Evolutionary conservation across 35 echinoderm and acorn worm genomes (phyloP).

Genomic region (Stichopus chloronotus): DNA sequence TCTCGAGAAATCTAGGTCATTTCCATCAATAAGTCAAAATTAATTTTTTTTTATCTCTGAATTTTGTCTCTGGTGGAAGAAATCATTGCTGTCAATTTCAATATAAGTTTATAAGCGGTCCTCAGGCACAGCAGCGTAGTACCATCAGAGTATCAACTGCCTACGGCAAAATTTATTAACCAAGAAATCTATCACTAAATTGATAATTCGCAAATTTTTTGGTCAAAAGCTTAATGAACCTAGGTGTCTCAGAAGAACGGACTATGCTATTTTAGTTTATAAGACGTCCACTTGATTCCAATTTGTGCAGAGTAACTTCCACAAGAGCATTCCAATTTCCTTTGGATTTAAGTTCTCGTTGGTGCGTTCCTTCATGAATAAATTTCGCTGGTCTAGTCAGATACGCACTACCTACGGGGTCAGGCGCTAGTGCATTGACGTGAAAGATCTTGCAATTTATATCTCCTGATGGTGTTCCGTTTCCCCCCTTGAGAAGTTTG

Average conservation of each 20-base stretch:
- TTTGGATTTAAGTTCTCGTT: neutral
- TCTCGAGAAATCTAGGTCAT: neutral
- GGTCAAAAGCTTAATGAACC: conserved; percentile 27
- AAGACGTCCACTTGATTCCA: conserved; percentile 10
- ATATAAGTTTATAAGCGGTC: neutral
- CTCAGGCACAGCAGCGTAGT: neutral
- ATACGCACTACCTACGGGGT: conserved; percentile 4
- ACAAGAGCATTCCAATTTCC: conserved; percentile 31
- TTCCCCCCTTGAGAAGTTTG: neutral
- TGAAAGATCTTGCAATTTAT: neutral
- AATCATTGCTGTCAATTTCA: conserved; percentile 17
- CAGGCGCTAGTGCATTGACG: neutral
- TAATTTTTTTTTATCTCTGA: conserved; percentile 33
- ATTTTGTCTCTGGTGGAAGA: neutral
- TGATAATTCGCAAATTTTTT: conserved; percentile 32
- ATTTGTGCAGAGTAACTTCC: neutral
- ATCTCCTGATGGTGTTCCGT: neutral
- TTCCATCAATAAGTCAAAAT: neutral
- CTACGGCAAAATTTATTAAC: neutral
- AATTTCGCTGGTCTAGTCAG: neutral
- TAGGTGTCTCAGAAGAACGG: neutral
- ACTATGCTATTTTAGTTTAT: conserved; percentile 15
- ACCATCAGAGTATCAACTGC: neutral
- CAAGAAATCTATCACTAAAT: conserved; percentile 45
- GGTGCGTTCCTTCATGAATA: neutral